Base-by-base conservation (phyloP, 2,113 vertebrate species). In the Dicerorhinus sumatrensis region DNA sequence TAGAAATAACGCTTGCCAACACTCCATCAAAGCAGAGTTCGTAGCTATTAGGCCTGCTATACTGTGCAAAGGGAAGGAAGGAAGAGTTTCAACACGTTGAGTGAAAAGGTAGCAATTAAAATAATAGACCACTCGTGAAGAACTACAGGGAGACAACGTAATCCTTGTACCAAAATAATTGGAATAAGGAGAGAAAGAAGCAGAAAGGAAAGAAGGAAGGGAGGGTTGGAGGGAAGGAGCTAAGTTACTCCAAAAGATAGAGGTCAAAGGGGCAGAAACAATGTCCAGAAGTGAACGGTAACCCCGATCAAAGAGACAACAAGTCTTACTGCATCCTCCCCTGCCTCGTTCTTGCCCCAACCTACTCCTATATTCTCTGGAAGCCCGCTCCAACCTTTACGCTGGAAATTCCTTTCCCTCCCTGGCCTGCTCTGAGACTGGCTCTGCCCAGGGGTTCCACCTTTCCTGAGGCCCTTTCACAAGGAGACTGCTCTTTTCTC, bases 61-160 rank as follows among this genome's bases (percentile, higher is more conserved):
- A 31, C 23, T 39, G 18, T n/a, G 42, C 42, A 42, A 80, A 94
- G 17, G 2, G 6, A 92, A 69, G 27, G 21, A 65, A 75, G 18
- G 20, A 36, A 48, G 20, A 33, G 23, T 75, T 69, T 58, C 58
- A 91, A 54, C 21, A 42, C 29, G 20, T 6, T 75, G 42, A 96
- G 42, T 70, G 39, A 51, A 91, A 72, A 84, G 48, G 39, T 11
- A 88, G 12, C 54, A 63, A 88, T 72, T 65, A 95, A 87, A 92
- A 67, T 27, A 48, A 31, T 9, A 85, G 11, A n/a, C 4, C 14
- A 36, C 36, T 31, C 33, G 10, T 33, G 13, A n/a, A 56, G 6
- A 62, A 62, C 27, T 46, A 5, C 63, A 67, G 21, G 89, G 23
- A 67, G 27, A 27, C 23, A 58, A 20, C 25, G 27, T 54, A 21